phyloP scores from a whole-genome alignment of 2,797 vertebrate species.

The Propithecus perrieri region DNA sequence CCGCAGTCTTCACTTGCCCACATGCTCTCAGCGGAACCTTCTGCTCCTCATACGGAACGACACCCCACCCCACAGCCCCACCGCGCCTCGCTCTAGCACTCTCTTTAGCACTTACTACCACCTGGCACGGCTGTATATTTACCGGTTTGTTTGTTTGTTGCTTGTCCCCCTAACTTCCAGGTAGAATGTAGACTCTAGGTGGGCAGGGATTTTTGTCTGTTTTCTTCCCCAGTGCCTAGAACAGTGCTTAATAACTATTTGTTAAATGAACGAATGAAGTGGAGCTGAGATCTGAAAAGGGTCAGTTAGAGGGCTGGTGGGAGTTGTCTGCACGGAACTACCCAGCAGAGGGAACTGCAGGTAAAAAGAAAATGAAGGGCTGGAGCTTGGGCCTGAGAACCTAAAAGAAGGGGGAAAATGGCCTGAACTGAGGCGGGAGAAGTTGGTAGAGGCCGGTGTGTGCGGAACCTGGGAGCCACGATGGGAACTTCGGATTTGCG shows the following conservation, averaged over 20 bases:
- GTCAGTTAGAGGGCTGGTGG: neutral
- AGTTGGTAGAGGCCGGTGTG: too few relatives aligned
- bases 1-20: accelerated
- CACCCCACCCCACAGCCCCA: too few relatives aligned
- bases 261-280: neutral
- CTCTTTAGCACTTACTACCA: neutral
- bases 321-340: neutral
- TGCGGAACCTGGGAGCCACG: neutral
- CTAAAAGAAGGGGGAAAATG: neutral
- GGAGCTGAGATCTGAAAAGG: neutral
- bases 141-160: neutral
- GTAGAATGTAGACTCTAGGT: neutral
- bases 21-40: neutral
- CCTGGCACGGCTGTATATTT: neutral
- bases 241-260: neutral
- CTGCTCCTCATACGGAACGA: neutral
- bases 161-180: neutral
- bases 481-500: neutral
- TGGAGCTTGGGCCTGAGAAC: neutral
- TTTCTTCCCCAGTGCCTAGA: neutral
- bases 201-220: neutral
- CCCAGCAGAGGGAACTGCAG: neutral
- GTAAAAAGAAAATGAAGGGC: neutral
- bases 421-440: neutral
- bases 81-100: neutral